Evolutionary conservation across 2,113 vertebrate species (phyloP), one percentile per base, ranked within the genome.

Genomic region (Salvator merianae): DNA sequence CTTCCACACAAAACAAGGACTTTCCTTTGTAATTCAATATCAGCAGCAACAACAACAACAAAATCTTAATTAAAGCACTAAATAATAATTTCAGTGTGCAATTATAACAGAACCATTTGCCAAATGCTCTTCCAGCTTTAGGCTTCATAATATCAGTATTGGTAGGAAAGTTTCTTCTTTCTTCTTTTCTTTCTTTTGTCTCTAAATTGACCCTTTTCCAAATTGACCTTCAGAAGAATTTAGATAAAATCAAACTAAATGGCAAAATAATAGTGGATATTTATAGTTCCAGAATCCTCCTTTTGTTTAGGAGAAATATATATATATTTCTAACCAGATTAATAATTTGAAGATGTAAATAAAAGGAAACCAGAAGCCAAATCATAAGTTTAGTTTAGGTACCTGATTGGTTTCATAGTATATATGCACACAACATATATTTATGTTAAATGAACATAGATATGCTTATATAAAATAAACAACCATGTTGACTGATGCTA

Each of bases 41-140:
- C 78, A 86, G n/a, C 63, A 83, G 86, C 26, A 87, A 85, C n/a
- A n/a, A n/a, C n/a, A n/a, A n/a, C n/a, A n/a, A n/a, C n/a, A 81
- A 47, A 8, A 80, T 86, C 77, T 55, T 10, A 68, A 53, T 50
- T 91, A 89, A 84, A 77, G 55, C 43, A 40, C 84, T 85, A 81
- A 89, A 88, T 81, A 89, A 34, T 2, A 50, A 50, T 75, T 66
- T 66, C 38, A 7, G 36, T 71, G 9, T 77, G 78, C 38, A 68
- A 69, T 59, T 13, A 32, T 65, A n/a, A 12, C 63, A 22, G 4
- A 9, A 40, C 38, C 8, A 14, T 43, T 2, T 66, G 69, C 82
- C 50, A 38, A 38, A 34, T 6, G 5, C 5, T 9, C 3, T 14
- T 14, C 55, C 65, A 36, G 50, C 38, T 76, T 75, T 68, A 26